These are phyloP conservation scores for Stramonita haemastoma DNA, from an alignment of 2,888 invertebrate species.

Conservation along the genomic window DNA sequence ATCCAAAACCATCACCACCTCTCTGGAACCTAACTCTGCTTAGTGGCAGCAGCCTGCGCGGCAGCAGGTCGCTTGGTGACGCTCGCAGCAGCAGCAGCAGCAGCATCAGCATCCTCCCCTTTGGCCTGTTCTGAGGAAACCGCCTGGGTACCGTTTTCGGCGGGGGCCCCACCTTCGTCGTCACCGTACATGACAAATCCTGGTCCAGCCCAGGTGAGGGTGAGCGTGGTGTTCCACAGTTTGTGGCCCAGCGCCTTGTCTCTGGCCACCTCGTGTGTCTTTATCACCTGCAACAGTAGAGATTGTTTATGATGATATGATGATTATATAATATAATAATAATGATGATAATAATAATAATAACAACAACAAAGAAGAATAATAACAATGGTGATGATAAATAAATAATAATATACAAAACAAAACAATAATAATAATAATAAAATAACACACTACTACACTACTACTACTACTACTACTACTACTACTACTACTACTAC, in stretches of 20 bases:
- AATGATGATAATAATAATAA: not conserved
- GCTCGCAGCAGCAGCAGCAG: not conserved
- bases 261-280: constrained; percentile 54
- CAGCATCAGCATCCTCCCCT: not conserved
- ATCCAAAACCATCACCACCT: not conserved
- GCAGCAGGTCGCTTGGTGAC: not conserved
- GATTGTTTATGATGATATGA: too few species aligned
- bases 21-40: not conserved
- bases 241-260: constrained; percentile 58
- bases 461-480: too few species aligned
- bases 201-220: constrained; percentile 62
- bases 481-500: too few species aligned
- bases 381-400: not conserved
- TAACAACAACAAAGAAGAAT: too few species aligned
- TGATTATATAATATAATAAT: not conserved
- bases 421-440: too few species aligned
- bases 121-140: not conserved
- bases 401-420: too few species aligned
- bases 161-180: constrained; percentile 40
- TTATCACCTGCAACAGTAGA: constrained; percentile 40
- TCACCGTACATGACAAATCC: constrained; percentile 48
- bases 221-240: constrained; percentile 65
- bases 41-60: constrained; percentile 11
- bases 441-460: too few species aligned
- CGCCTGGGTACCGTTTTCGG: constrained; percentile 33